A percentile compares a stretch with the other conserved stretches of the same genome.
phyloP scores from a whole-genome alignment of 2,888 invertebrate species.

The Eristalis tenax region DNA sequence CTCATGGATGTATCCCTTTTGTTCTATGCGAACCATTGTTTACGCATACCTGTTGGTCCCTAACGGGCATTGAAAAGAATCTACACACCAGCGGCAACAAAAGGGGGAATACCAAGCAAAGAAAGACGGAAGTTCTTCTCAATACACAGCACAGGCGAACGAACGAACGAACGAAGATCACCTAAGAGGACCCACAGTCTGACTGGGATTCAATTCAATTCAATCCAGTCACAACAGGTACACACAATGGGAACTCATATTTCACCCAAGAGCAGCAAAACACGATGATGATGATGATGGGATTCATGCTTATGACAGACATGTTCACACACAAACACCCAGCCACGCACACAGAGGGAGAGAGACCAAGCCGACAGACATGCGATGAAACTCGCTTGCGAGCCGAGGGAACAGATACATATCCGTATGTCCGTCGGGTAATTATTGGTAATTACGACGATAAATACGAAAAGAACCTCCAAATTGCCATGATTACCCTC shows the following conservation, averaged over 20 bases:
- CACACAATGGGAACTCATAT: slow-evolving; percentile 58
- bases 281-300: not conserved
- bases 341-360: not conserved
- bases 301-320: slow-evolving; percentile 8
- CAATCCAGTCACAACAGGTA: slow-evolving; percentile 63
- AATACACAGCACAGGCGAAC: not conserved
- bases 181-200: slow-evolving; percentile 21
- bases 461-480: slow-evolving; percentile 45
- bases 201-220: slow-evolving; percentile 27
- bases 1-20: not conserved
- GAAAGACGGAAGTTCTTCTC: slow-evolving; percentile 54
- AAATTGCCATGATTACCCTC: slow-evolving; percentile 46
- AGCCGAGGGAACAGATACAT: slow-evolving; percentile 1
- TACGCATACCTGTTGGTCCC: slow-evolving; percentile 48
- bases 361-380: not conserved
- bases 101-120: slow-evolving; percentile 40
- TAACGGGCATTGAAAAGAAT: not conserved
- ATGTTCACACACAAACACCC: not conserved
- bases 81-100: not conserved
- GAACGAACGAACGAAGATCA: slow-evolving; percentile 14
- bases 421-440: slow-evolving; percentile 34
- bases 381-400: not conserved
- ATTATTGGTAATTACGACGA: slow-evolving; percentile 51
- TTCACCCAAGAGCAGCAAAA: slow-evolving; percentile 33
- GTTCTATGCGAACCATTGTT: slow-evolving; percentile 28